Evolutionary conservation across 2,888 invertebrate genomes (phyloP).

Genomic region (Encarsia formosa): DNA sequence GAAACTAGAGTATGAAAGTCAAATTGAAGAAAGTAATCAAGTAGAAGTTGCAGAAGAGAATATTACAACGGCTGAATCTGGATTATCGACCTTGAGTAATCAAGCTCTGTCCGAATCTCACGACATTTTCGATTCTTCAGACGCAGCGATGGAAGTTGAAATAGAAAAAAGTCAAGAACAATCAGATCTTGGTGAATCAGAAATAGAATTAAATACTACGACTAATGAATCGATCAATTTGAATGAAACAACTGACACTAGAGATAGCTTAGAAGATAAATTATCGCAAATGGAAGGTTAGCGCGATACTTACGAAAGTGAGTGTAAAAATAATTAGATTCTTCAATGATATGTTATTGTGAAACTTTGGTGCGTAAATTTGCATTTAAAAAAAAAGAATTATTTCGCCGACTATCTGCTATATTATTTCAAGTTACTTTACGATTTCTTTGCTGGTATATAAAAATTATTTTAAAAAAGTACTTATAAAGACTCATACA

Average conservation of each 20-base stretch:
- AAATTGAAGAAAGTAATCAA: slow-evolving; percentile 19
- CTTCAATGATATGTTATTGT: too few species aligned
- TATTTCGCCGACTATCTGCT: too few species aligned
- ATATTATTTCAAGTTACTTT: too few species aligned
- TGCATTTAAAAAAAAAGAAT: not conserved
- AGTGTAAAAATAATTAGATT: slow-evolving; percentile 12
- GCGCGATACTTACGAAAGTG: not conserved
- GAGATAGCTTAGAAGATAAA: slow-evolving; percentile 48
- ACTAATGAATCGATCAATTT: slow-evolving; percentile 41
- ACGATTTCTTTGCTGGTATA: too few species aligned
- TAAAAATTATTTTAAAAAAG: too few species aligned
- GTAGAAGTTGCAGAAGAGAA: not conserved
- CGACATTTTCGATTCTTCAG: slow-evolving; percentile 28
- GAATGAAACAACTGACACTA: slow-evolving; percentile 47
- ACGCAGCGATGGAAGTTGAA: slow-evolving; percentile 24
- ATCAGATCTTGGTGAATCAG: slow-evolving; percentile 33
- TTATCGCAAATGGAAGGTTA: slow-evolving; percentile 49
- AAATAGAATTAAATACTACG: slow-evolving; percentile 35
- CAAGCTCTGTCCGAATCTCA: slow-evolving; percentile 13
- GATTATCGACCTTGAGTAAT: slow-evolving; percentile 9
- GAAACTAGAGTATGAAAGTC: slow-evolving; percentile 22
- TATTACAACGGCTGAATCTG: slow-evolving; percentile 12
- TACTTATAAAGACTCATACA: too few species aligned
- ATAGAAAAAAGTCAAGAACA: slow-evolving; percentile 26
- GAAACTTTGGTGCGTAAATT: not conserved